Conservation (phyloP, 30 jellyfish, hydroid and myxozoan species). For the Hydra vulgaris region DNA sequence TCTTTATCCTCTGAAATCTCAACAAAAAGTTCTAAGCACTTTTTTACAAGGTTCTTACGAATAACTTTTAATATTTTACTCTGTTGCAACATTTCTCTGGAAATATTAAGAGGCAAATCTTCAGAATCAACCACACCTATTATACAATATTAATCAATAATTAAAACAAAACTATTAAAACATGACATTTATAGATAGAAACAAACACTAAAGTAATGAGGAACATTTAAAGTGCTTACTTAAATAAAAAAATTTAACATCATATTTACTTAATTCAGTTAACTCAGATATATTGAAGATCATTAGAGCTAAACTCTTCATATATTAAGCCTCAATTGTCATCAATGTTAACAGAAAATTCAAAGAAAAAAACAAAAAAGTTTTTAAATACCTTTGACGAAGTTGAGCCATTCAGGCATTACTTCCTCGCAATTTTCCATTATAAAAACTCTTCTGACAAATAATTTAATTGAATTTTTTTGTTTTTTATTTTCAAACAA, state of each 20-base stretch:
- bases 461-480: constrained; percentile 64
- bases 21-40: constrained; percentile 57
- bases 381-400: constrained; percentile 71
- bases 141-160: too few relatives aligned
- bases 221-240: too few relatives aligned
- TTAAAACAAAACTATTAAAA: neutral
- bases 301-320: constrained; percentile 1
- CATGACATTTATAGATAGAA: too few relatives aligned
- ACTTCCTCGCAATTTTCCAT: constrained; percentile 94
- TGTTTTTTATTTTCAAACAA: constrained; percentile 83
- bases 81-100: constrained; percentile 85
- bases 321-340: constrained; percentile 22
- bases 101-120: constrained; percentile 84
- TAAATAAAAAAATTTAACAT: neutral
- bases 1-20: constrained; percentile 92
- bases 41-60: constrained; percentile 78
- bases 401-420: constrained; percentile 84
- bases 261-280: neutral
- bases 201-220: too few relatives aligned
- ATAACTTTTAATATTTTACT: constrained; percentile 82
- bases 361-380: too few relatives aligned
- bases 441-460: constrained; percentile 88
- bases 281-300: neutral
- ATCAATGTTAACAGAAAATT: neutral
- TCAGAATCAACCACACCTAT: constrained; percentile 86